phyloP scores from a whole-genome alignment of 2,888 invertebrate species.

The Pandemis corylana region DNA sequence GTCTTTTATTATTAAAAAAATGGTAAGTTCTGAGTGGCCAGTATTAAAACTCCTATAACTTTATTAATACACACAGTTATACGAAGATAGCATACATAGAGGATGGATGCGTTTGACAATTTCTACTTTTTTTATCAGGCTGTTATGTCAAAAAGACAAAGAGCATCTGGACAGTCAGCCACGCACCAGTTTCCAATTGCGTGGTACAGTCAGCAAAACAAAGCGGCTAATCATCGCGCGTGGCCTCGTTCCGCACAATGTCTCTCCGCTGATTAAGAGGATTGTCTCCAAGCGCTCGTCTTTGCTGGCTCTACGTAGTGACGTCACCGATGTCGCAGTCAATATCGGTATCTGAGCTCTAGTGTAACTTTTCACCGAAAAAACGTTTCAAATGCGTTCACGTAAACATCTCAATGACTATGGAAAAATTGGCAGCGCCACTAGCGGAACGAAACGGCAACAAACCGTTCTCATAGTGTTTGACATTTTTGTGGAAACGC shows the following conservation, averaged over 20 bases:
- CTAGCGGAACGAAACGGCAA: too few relatives aligned
- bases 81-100: too few relatives aligned
- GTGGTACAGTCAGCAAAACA: constrained; percentile 48
- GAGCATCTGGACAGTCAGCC: constrained; percentile 10
- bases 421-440: too few relatives aligned
- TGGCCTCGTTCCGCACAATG: constrained; percentile 83
- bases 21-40: neutral
- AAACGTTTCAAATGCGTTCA: too few relatives aligned
- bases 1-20: neutral
- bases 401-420: too few relatives aligned
- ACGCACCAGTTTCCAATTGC: constrained; percentile 29
- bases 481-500: too few relatives aligned
- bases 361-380: too few relatives aligned
- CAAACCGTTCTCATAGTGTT: too few relatives aligned
- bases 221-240: constrained; percentile 78
- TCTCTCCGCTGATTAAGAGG: constrained; percentile 83
- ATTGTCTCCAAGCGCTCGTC: constrained; percentile 82
- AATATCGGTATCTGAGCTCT: neutral
- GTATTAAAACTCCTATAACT: neutral
- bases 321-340: constrained; percentile 2
- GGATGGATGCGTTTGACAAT: neutral
- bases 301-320: constrained; percentile 53
- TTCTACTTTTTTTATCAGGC: neutral
- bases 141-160: neutral
- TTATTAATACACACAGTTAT: too few relatives aligned